Base-by-base conservation (phyloP, 2,888 invertebrate species). In the Lasioglossum morio region DNA sequence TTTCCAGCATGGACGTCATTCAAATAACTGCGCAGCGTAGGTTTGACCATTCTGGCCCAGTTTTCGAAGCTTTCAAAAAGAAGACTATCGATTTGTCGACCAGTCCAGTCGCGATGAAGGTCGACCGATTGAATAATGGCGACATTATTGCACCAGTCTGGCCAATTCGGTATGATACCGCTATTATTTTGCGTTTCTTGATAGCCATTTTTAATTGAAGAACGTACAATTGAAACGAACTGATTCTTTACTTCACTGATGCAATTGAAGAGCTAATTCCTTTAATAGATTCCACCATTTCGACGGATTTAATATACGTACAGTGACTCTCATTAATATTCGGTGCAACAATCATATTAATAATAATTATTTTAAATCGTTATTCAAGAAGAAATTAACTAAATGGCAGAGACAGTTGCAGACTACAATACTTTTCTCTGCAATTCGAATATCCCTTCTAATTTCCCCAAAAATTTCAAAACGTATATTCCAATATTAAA, bases 131-230 rank as follows among this genome's bases (percentile, higher is more conserved):
- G 66, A 73, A 85, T 10, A 75, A 81, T 19, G 90, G 89, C 46
- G 91, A 90, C 34, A 87, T 90, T 30, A 89, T 90, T 10, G 87
- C 74, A 4, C 87, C 89, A 1, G 82, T 90, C 14, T 90, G 91
- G 90, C 89, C 89, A 2, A 86, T 90, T 79, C 83, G 91, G 90
- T 90, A 82, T 27, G 43, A 4, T 43, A 82, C 57, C 27, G 34
- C 27, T 72, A 19, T 10, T 27, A 63, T 14, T 43, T 66, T 23
- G 7, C 30, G 7, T 37, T 34, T 23, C 66, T 66, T 34, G 16
- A 4, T 14, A 57, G 1, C 16, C 7, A 30, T 63, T 34, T 4
- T 16, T 0, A 63, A 7, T 34, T 34, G 23, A 23, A 48, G 48
- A 48, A 5, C 48, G 19, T 23, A 19, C 5, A 1, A 60, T 60